phyloP scores from a whole-genome alignment of 2,888 invertebrate species.

The Acrobasis suavella region DNA sequence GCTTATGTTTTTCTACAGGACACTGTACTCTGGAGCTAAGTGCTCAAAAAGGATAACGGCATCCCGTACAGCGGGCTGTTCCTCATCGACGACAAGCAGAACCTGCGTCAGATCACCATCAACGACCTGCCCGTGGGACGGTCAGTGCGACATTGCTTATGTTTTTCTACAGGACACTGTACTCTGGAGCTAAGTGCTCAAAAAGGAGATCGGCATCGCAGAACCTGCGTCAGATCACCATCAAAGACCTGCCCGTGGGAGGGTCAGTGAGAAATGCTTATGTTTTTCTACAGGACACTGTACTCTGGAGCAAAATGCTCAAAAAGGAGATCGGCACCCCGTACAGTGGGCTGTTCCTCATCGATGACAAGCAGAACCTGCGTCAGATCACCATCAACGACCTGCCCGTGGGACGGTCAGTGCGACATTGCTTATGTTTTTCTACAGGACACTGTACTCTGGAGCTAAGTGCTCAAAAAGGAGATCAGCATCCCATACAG shows the following conservation, averaged over 20 bases:
- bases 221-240: slow-evolving; percentile 95
- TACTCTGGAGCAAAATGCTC: too few species aligned
- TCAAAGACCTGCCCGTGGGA: slow-evolving; percentile 98
- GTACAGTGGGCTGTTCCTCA: not conserved
- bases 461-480: too few species aligned
- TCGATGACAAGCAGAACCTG: not conserved
- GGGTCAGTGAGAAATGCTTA: slow-evolving; percentile 66
- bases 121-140: too few species aligned
- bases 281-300: not conserved
- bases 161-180: too few species aligned
- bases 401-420: slow-evolving; percentile 93
- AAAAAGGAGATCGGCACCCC: not conserved
- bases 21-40: too few species aligned
- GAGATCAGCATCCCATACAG: not conserved
- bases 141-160: slow-evolving; percentile 39
- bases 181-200: too few species aligned
- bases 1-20: too few species aligned
- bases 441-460: too few species aligned
- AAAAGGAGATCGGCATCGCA: too few species aligned
- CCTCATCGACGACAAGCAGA: not conserved
- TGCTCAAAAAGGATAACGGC: not conserved
- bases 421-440: slow-evolving; percentile 7
- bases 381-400: slow-evolving; percentile 94
- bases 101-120: too few species aligned
- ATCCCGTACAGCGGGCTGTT: not conserved